A percentile compares a stretch with the other conserved stretches of the same genome.
Conservation (phyloP, 2,888 invertebrate species). For the Apamea anceps region DNA sequence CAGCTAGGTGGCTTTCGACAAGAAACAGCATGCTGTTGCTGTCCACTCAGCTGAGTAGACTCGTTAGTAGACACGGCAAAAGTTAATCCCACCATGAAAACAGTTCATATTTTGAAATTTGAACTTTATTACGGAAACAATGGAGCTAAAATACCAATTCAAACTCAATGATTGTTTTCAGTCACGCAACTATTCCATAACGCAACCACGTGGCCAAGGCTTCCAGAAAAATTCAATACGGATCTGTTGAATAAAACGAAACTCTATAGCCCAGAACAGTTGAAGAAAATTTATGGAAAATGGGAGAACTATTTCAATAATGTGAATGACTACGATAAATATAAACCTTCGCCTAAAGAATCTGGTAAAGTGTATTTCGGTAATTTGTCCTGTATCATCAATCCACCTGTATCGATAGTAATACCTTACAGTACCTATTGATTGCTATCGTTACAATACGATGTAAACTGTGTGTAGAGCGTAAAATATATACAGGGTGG, state of each 20-base stretch:
- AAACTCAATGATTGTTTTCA: constrained; percentile 18
- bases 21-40: background rate
- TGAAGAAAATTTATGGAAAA: constrained; percentile 53
- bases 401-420: background rate
- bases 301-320: constrained; percentile 59
- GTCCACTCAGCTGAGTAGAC: background rate
- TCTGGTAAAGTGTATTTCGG: constrained; percentile 69
- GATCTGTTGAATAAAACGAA: constrained; percentile 48
- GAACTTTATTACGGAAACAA: background rate
- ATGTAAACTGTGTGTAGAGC: background rate
- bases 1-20: background rate
- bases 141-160: background rate
- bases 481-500: background rate
- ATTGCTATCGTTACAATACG: background rate
- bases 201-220: constrained; percentile 35
- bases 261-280: constrained; percentile 17
- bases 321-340: constrained; percentile 54
- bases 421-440: background rate
- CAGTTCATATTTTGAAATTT: too few species aligned
- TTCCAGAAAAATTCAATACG: constrained; percentile 35
- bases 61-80: background rate
- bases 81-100: background rate
- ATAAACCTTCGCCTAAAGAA: constrained; percentile 67
- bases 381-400: background rate
- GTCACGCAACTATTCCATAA: constrained; percentile 54